Evolutionary conservation across 1,140 invertebrate species (phyloP).

Genomic region (Drosophila bifasciata): DNA sequence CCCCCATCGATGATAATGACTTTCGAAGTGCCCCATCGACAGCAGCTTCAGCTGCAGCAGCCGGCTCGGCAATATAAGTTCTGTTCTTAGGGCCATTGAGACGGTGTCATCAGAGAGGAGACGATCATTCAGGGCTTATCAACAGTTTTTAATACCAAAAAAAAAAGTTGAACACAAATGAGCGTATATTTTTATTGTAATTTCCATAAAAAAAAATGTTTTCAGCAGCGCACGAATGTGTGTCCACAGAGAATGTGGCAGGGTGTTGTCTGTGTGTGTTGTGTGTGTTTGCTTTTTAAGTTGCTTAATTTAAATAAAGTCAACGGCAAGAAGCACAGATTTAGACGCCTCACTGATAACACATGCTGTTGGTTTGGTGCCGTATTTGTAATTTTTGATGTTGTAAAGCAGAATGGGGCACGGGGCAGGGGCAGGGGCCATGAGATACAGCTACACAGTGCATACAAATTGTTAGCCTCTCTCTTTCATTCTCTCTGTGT

Average conservation of each 20-base stretch:
- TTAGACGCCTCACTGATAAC: constrained; percentile 67
- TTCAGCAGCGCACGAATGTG: not conserved
- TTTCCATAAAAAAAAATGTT: constrained; percentile 74
- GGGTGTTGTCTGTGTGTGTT: not conserved
- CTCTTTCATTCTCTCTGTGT: constrained; percentile 9
- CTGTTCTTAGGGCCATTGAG: constrained; percentile 20
- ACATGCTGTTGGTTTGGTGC: constrained; percentile 56
- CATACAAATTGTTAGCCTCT: constrained; percentile 36
- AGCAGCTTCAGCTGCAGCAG: no score
- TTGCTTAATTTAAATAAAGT: constrained; percentile 79
- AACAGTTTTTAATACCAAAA: constrained; percentile 46
- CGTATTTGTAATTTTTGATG: constrained; percentile 41
- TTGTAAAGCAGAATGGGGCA: constrained; percentile 27
- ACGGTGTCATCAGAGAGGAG: constrained; percentile 15
- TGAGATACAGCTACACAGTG: constrained; percentile 22
- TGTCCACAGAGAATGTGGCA: no score
- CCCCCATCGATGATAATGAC: constrained; percentile 34
- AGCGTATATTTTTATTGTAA: constrained; percentile 59
- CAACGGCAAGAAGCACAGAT: constrained; percentile 37
- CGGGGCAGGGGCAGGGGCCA: not conserved
- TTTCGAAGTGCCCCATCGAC: constrained; percentile 32
- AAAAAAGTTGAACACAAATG: constrained; percentile 36
- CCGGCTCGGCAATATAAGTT: constrained; percentile 16
- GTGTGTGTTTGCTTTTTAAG: constrained; percentile 46
- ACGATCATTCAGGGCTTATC: constrained; percentile 35